Conservation (phyloP, 2,888 invertebrate genomes). For the Nipponacmea schrenckii region DNA sequence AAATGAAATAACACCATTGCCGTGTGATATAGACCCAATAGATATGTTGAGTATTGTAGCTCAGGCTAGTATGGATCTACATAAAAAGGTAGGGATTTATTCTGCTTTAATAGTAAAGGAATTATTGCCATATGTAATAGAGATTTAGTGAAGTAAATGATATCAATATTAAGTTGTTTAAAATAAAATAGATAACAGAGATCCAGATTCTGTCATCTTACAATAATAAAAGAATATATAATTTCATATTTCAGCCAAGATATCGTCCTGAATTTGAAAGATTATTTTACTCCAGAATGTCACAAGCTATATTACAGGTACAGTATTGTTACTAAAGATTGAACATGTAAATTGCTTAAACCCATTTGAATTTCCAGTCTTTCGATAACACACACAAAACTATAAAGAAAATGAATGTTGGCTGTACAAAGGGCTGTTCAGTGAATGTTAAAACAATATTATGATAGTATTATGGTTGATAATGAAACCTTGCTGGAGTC, state of each 20-base stretch:
- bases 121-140: no score
- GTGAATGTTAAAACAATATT: no score
- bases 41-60: constrained; percentile 59
- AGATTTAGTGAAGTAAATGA: no score
- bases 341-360: no score
- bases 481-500: no score
- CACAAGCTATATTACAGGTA: constrained; percentile 63
- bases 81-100: constrained; percentile 42
- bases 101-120: no score
- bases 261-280: constrained; percentile 59
- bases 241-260: constrained; percentile 46
- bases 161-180: no score
- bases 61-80: constrained; percentile 49
- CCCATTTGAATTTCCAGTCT: not conserved
- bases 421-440: no score
- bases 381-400: not conserved
- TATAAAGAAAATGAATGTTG: not conserved
- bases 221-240: no score
- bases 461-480: no score
- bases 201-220: no score
- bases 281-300: constrained; percentile 61
- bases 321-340: not conserved
- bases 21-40: constrained; percentile 50
- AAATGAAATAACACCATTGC: constrained; percentile 58
- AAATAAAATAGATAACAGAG: no score